Evolutionary conservation across 2,888 invertebrate genomes (phyloP).

Genomic region (Phaedon cochleariae): DNA sequence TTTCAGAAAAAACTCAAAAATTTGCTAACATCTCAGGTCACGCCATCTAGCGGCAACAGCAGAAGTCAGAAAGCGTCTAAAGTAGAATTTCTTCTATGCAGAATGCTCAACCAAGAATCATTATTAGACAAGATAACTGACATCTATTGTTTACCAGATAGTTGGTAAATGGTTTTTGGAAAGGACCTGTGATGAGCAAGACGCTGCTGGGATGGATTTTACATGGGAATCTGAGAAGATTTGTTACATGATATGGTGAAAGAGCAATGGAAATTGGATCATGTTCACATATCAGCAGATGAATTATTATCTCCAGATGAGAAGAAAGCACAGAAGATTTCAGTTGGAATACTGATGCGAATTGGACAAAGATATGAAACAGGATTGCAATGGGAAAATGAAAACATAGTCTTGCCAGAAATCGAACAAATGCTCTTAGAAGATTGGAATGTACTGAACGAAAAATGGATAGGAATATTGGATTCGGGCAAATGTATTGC

Average conservation of each 20-base stretch:
- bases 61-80: too few species aligned
- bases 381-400: conserved; percentile 13
- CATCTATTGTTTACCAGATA: conserved; percentile 13
- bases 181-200: conserved; percentile 17
- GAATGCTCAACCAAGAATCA: too few species aligned
- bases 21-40: too few species aligned
- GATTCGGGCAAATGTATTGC: neutral
- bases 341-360: conserved; percentile 1
- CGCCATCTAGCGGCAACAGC: too few species aligned
- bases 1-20: too few species aligned
- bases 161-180: conserved; percentile 10
- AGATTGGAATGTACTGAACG: conserved; percentile 16
- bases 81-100: too few species aligned
- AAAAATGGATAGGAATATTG: conserved; percentile 20
- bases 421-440: too few species aligned
- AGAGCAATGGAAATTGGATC: conserved; percentile 8
- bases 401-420: conserved; percentile 13
- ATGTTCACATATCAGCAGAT: neutral
- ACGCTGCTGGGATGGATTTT: too few species aligned
- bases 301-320: neutral
- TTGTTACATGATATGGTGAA: conserved; percentile 10
- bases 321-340: too few species aligned
- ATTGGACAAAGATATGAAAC: conserved; percentile 14
- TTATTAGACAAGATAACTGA: conserved; percentile 24
- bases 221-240: too few species aligned